These are phyloP conservation scores for Leptinotarsa lineolata DNA, from an alignment of 1,140 invertebrate genomes.

Conservation along the genomic window DNA sequence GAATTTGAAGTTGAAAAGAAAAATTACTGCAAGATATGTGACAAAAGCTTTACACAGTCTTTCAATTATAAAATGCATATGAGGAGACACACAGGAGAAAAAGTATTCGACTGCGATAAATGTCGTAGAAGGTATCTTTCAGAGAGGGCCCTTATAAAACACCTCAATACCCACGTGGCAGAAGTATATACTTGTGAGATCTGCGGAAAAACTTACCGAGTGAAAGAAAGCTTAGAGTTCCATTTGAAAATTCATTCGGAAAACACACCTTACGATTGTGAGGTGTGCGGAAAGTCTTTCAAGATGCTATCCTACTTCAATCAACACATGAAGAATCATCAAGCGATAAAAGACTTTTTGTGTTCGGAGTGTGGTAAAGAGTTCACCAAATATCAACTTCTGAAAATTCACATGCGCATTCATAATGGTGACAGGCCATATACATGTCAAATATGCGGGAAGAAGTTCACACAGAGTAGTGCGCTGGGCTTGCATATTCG, in stretches of 20 bases:
- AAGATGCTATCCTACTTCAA: background rate
- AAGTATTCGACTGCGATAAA: background rate
- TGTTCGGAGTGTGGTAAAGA: conserved; percentile 6
- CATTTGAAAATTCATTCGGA: background rate
- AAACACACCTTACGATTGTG: background rate
- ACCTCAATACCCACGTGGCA: background rate
- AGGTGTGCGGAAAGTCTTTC: background rate
- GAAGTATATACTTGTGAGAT: conserved; percentile 1
- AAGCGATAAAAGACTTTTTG: conserved; percentile 8
- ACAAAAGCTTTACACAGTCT: background rate
- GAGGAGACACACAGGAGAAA: background rate
- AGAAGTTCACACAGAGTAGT: conserved; percentile 22
- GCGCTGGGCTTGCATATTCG: background rate
- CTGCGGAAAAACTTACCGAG: background rate
- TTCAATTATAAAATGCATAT: conserved; percentile 1
- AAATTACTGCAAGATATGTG: background rate
- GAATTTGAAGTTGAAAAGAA: background rate
- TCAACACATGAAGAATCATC: background rate
- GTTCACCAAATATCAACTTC: background rate
- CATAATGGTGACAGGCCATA: conserved; percentile 59
- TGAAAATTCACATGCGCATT: conserved; percentile 32
- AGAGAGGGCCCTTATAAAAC: background rate
- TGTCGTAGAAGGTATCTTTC: background rate
- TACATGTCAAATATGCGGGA: conserved; percentile 52
- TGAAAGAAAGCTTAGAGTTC: background rate